Base-by-base conservation (phyloP, 2,888 invertebrate species). In the Synergus umbraculus region DNA sequence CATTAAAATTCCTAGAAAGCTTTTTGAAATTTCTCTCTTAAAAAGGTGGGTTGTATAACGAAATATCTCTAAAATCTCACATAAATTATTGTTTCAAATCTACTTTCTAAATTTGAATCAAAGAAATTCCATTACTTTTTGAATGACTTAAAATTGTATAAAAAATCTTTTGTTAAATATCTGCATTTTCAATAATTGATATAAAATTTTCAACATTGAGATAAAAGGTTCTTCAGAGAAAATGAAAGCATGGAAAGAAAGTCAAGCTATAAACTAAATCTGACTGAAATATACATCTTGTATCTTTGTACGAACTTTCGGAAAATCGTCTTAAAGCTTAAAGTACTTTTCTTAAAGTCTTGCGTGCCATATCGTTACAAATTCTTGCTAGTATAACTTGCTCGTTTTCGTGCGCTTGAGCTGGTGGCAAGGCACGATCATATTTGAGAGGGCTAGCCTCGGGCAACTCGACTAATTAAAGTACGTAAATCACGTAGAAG, bases 381-480 rank as follows among this genome's bases (percentile, higher is more conserved):
- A 54, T 66, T 66, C 29, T 54, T 54, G 37, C 46, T 29, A 37
- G 43, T 54, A 46, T 69, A 69, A 66, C 37, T 60, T 73, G 77
- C 78, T 76, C 79, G 81, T 82, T 81, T 79, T 76, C 54, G 12
- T 44, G 13, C 76, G 73, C 77, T 63, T 63, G 76, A 78, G 78
- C 78, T 73, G 37, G 67, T 43, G 41, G 73, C 29, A 76, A 43
- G 44, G 76, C 76, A 77, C 46, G 69, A 73, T 63, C 73, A 65
- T 78, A 58, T 64, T 64, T 65, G 79, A 76, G 76, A 67, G 66
- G 78, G 22, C 81, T 79, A 78, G 84, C 83, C 82, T 81, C 80
- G 79, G 84, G 84, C 82, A 79, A 81, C 84, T 81, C 76, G 83
- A 84, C 88, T 88, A 88, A 88, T 88, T 88, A 88, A 88, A 88